These are phyloP conservation scores for Pocillopora meandrina DNA, from an alignment of 92 coral and sea anemone genomes.

Conservation along the genomic window DNA sequence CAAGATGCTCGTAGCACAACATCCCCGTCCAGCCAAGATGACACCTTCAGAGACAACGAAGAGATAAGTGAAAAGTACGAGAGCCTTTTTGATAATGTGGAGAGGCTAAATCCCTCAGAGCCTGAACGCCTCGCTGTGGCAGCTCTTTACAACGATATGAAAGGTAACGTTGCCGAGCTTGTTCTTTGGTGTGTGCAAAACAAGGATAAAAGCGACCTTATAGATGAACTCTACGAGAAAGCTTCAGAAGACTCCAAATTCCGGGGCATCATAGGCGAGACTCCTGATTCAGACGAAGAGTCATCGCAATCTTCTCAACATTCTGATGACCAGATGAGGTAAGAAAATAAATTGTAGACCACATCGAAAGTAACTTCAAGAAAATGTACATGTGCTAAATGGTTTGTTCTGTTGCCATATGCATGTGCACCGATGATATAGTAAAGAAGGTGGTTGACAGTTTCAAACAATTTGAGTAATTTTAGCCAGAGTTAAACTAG, in stretches of 20 bases:
- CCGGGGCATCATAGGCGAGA: background rate
- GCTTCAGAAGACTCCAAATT: constrained; percentile 11
- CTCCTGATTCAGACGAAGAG: background rate
- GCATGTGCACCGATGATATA: no score
- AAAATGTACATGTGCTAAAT: no score
- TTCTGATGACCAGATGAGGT: background rate
- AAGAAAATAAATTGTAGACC: no score
- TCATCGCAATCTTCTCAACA: constrained; percentile 7
- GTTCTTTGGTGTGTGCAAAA: constrained; percentile 71
- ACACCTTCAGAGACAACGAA: background rate
- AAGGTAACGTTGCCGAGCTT: constrained; percentile 61
- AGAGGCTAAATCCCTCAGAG: constrained; percentile 36
- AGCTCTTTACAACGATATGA: constrained; percentile 42
- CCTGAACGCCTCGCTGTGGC: constrained; percentile 64
- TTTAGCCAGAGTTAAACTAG: no score
- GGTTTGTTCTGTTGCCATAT: no score
- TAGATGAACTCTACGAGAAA: constrained; percentile 24
- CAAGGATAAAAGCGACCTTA: constrained; percentile 41
- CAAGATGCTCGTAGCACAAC: background rate
- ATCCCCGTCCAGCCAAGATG: background rate
- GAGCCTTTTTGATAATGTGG: constrained; percentile 11
- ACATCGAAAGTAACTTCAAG: no score
- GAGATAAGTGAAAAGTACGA: constrained; percentile 29
- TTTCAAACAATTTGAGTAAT: no score
- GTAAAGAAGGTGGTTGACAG: no score